Base-by-base conservation (phyloP, 2,113 vertebrate genomes). In the Polyodon spathula region DNA sequence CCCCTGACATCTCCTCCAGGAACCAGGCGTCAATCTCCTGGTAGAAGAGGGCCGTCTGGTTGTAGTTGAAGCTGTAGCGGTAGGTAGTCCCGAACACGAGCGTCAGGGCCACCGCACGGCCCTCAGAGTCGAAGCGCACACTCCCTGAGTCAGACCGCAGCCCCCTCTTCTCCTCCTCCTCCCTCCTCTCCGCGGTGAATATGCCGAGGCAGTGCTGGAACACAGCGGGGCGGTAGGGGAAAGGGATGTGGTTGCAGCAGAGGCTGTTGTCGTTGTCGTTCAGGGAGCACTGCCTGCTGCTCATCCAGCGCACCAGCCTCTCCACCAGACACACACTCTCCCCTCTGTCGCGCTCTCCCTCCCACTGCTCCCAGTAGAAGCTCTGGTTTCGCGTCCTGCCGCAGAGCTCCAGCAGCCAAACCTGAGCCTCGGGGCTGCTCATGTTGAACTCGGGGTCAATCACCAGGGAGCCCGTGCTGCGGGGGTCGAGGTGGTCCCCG, bases 191-290 rank as follows among this genome's bases (percentile, higher is more conserved):
- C 63, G 88, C 79, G 58, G 92, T 81, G 94, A 97, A 97, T 84
- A 93, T 92, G 78, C 87, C 91, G 66, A 98, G 88, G 73, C 95
- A 98, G 74, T 89, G 90, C 62, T 94, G 84, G 66, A 97, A 94
- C 63, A 93, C 75, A 53, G 78, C 78, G 0, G 92, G 84, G 8
- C 83, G 68, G 10, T 89, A 95, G 9, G 95, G 94, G 69, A 97
- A 97, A 3, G 81, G 78, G 46, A 90, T 84, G 64, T 89, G 76
- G 54, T 91, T 91, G 60, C 94, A 97, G 78, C 94, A 98, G 54
- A 91, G 81, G 57, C 76, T 77, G 62, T 82, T 78, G 56, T 84
- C 80, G 5, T 92, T 82, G 40, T 90, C 89, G 0, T 63, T 80
- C 67, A 90, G 88, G 8, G 89, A 91, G 66, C 95, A 97, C n/a